phyloP scores from a whole-genome alignment of 1,140 invertebrate species.

The Plodia interpunctella region DNA sequence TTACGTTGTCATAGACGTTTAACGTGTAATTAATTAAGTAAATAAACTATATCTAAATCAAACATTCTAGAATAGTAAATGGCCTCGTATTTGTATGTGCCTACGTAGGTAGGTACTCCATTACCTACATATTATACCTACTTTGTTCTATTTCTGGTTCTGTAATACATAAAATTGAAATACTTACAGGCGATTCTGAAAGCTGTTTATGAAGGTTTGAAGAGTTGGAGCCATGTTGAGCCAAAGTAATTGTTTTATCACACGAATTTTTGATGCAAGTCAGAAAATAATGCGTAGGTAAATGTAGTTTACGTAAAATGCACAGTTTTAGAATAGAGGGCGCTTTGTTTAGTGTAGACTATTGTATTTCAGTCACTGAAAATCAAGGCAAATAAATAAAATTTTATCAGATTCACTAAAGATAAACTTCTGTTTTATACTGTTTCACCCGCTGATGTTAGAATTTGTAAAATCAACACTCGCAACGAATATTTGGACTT shows the following conservation, averaged over 20 bases:
- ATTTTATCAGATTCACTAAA: too few species aligned
- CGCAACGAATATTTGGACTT: too few species aligned
- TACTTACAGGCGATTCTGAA: slow-evolving; percentile 71
- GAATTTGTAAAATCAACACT: too few species aligned
- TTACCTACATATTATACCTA: not conserved
- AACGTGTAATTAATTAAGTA: too few species aligned
- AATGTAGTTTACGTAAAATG: not conserved
- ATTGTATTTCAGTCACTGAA: not conserved
- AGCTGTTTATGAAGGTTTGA: slow-evolving; percentile 63
- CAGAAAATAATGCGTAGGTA: not conserved
- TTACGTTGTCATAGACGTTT: too few species aligned
- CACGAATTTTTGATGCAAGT: not conserved
- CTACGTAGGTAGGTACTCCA: too few species aligned
- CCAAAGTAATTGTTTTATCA: not conserved
- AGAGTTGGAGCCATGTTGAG: slow-evolving; percentile 59
- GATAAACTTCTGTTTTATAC: too few species aligned
- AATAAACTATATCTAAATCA: not conserved
- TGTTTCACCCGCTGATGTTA: too few species aligned
- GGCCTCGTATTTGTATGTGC: too few species aligned
- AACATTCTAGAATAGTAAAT: not conserved
- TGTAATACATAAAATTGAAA: not conserved
- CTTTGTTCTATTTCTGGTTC: not conserved
- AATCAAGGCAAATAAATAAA: not conserved
- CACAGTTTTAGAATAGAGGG: not conserved
- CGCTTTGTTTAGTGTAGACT: not conserved